Base-by-base conservation (phyloP, 2,888 invertebrate genomes). In the Hydropsyche betteni region DNA sequence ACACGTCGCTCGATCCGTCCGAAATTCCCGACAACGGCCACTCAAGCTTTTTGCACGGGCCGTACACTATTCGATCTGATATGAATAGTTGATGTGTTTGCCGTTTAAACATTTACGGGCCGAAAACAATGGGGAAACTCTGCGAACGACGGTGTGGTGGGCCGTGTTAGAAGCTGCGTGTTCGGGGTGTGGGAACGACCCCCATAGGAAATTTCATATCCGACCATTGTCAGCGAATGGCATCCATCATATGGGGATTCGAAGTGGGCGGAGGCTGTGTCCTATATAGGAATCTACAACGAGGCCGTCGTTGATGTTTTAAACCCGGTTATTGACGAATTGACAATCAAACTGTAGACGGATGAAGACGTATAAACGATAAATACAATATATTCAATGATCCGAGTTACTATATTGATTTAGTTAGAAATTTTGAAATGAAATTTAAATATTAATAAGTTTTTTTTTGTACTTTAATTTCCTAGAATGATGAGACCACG, bases 181-280 rank as follows among this genome's bases (percentile, higher is more conserved):
- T 5, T 14, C 4, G 69, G 34, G 70, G 72, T 36, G 10, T 44
- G 44, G 4, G 44, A 44, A 10, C 44, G 10, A 24, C 58, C 58
- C 14, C n/a, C n/a, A n/a, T 72, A 55, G 72, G 72, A 72, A 72
- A 72, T 72, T 72, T 72, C 72, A 72, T 72, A 72, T 72, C 72
- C 72, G 72, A 72, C 72, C 38, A 72, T 72, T 72, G 72, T 72
- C 72, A 61, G 58, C 2, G 58, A 33, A 14, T 8, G 58, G 72
- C 72, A 61, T 72, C 72, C 72, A 72, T 58, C 72, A 61, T 72
- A 24, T 34, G 61, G 58, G 58, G 58, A 44, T 44, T 44, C 10
- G 10, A 44, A 44, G 44, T 44, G 44, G 44, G 44, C 24, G 38
- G 55, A 33, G 61, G 14, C 38, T 36, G 3, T 36, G 70, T 24